Conservation (phyloP, 1,140 invertebrate genomes). For the Arion vulgaris region DNA sequence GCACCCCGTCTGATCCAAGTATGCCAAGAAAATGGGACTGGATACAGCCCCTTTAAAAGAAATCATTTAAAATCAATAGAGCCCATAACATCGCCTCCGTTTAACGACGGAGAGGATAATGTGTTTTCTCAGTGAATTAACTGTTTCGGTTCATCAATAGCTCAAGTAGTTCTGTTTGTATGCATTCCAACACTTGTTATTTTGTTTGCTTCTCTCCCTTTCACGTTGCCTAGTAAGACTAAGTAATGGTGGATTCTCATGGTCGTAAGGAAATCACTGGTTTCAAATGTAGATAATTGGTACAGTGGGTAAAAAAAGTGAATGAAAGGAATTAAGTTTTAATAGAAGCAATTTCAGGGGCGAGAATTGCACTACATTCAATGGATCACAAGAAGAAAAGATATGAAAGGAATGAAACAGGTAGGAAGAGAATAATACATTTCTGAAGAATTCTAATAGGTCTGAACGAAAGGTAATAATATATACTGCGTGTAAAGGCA, state of each 20-base stretch:
- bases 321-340: too few relatives aligned
- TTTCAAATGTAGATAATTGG: too few relatives aligned
- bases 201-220: background rate
- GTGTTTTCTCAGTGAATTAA: background rate
- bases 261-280: too few relatives aligned
- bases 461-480: background rate
- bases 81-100: background rate
- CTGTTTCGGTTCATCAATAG: conserved; percentile 1
- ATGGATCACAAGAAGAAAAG: background rate
- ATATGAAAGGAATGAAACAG: background rate
- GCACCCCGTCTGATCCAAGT: background rate
- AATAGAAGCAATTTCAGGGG: background rate
- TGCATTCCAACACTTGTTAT: background rate
- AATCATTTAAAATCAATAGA: background rate
- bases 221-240: background rate
- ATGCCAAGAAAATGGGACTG: background rate
- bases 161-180: background rate
- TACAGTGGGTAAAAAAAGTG: background rate
- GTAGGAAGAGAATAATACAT: background rate
- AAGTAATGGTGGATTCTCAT: background rate
- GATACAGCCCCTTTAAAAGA: background rate
- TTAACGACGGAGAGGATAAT: background rate
- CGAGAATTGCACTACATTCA: background rate
- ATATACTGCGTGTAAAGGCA: background rate
- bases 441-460: background rate